Percentiles rank a stretch among this genome's conserved stretches.
These are phyloP conservation scores for Bugula neritina DNA, from an alignment of 2,888 invertebrate species.

Conservation along the genomic window DNA sequence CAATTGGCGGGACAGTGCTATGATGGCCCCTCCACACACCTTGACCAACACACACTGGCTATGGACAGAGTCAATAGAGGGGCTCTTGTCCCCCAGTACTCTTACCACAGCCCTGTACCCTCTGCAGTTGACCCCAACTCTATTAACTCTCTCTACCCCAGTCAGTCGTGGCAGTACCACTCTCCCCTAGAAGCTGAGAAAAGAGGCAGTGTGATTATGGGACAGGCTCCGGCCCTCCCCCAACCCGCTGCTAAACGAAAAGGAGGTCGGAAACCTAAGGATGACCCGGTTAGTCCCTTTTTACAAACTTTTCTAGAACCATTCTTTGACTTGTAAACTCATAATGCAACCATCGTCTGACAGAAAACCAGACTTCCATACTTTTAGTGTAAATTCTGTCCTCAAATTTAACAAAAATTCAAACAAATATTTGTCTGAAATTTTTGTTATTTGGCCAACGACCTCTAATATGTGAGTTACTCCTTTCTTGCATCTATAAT, in stretches of 20 bases:
- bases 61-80: not conserved
- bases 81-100: not conserved
- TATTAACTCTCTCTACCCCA: not conserved
- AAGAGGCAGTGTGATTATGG: constrained; percentile 14
- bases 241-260: constrained; percentile 10
- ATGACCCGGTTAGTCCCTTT: constrained; percentile 19
- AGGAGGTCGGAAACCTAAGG: constrained; percentile 23
- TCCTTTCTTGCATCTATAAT: no score
- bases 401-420: no score
- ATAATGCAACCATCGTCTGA: no score
- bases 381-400: no score
- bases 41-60: not conserved
- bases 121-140: not conserved
- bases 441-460: no score
- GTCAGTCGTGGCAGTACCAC: not conserved
- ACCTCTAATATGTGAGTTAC: no score
- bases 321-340: no score
- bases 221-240: not conserved
- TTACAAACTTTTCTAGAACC: no score
- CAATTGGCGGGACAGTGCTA: constrained; percentile 11
- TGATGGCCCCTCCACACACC: not conserved
- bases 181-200: not conserved
- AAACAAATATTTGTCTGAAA: no score
- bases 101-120: not conserved
- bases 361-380: no score